Evolutionary conservation across 2,888 invertebrate genomes (phyloP), one percentile per base, ranked within the genome.

Genomic region (Hoplodrina blanda): DNA sequence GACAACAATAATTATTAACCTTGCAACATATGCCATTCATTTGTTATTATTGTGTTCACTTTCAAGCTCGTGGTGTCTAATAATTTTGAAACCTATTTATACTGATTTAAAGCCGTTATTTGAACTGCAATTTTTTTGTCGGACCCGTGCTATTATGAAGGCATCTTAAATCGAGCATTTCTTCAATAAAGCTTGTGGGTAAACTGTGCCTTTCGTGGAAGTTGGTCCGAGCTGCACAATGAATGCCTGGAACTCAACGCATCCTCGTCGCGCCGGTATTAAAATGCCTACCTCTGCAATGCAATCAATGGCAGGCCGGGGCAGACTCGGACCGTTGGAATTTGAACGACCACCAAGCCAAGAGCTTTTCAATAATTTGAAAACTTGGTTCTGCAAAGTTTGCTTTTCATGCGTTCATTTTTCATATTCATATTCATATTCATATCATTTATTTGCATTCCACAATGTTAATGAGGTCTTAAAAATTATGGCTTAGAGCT

Each of bases 161-260:
- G 1, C 7, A 37, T 8, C 8, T 37, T 37, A 1, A 37, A n/a
- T 19, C 8, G 19, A 4, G 15, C 10, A 37, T 61, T 56, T 69
- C 11, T 72, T 61, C 19, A 37, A 11, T 37, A 37, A 62, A 49
- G 15, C 13, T 25, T n/a, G 15, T 30, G 30, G 1, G 44, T 15
- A 55, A 55, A 74, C n/a, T 55, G 20, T 20, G 19, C 2, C 13
- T 20, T 37, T 37, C 4, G 3, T 6, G n/a, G 8, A 57, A 61
- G 41, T 76, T 49, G 62, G 33, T 55, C 54, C 13, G 46, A 53
- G 25, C 46, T 20, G 67, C 25, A 55, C 69, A 62, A 66, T 66
- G 77, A 81, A 81, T 67, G 70, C 50, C 25, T 46, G 81, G 81
- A 66, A 76, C 81, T 67, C 66, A 37, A 67, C 71, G 71, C 66